phyloP scores from a whole-genome alignment of 2,888 invertebrate species.

The Leptopilina drosophilae region DNA sequence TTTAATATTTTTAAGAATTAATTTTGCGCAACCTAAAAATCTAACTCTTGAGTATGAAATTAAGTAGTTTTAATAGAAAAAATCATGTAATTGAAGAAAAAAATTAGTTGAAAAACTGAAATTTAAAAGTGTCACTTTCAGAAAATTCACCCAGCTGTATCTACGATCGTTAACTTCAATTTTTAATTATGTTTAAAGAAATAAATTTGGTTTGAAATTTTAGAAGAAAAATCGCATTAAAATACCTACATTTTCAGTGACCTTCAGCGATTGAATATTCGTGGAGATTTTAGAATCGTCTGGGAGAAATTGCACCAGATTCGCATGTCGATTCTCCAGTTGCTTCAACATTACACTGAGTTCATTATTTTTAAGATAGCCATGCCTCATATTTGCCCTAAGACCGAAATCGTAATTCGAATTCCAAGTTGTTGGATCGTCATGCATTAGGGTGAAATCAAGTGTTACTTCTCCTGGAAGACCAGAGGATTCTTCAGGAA shows the following conservation, averaged over 20 bases:
- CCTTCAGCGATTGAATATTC: slow-evolving; percentile 84
- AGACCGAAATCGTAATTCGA: slow-evolving; percentile 88
- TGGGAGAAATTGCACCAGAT: slow-evolving; percentile 84
- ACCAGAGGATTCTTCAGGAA: slow-evolving; percentile 75
- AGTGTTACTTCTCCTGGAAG: slow-evolving; percentile 73
- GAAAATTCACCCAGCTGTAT: no score
- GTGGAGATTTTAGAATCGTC: slow-evolving; percentile 84
- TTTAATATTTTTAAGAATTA: no score
- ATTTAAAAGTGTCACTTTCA: no score
- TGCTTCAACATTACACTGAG: slow-evolving; percentile 82
- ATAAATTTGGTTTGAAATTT: background rate
- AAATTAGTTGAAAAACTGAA: no score
- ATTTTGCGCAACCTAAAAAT: no score
- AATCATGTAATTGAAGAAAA: no score
- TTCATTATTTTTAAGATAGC: slow-evolving; percentile 77
- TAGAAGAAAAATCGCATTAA: no score
- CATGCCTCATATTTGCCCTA: slow-evolving; percentile 72
- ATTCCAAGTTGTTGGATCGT: slow-evolving; percentile 88
- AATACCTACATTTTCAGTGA: slow-evolving; percentile 83
- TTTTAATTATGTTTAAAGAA: slow-evolving; percentile 69
- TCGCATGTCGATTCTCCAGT: slow-evolving; percentile 83
- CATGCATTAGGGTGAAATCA: slow-evolving; percentile 88
- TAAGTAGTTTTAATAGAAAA: no score
- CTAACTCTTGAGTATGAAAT: no score
- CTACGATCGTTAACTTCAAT: no score